Evolutionary conservation across 92 coral and sea anemone species (phyloP).

Genomic region (Epizoanthus illoricatus): DNA sequence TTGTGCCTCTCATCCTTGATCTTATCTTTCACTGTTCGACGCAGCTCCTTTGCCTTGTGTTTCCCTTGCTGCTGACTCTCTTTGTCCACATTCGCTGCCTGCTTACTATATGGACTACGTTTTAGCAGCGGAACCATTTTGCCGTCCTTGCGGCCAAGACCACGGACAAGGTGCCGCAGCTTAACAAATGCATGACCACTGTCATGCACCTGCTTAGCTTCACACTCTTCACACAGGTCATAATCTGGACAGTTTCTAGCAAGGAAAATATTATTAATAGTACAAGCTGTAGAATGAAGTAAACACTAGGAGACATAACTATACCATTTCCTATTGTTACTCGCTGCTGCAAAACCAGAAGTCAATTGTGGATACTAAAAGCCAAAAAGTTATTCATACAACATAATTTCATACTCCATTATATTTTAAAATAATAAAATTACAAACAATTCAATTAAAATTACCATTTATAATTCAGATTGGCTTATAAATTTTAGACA

Average conservation of each 20-base stretch:
- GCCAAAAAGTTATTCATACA: no score
- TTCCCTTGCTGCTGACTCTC: conserved; percentile 1
- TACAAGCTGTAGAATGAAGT: background rate
- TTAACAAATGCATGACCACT: conserved; percentile 78
- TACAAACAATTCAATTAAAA: no score
- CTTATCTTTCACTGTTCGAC: conserved; percentile 35
- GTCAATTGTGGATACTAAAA: no score
- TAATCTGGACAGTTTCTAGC: conserved; percentile 84
- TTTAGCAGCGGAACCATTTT: conserved; percentile 91
- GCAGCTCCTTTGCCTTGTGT: conserved; percentile 28
- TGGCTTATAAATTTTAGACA: no score
- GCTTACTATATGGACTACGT: conserved; percentile 58
- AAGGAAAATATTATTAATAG: background rate
- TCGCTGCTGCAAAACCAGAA: no score
- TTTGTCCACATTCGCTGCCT: conserved; percentile 24
- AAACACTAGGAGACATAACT: no score
- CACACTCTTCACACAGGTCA: conserved; percentile 92
- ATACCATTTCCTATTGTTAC: no score
- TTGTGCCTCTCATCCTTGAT: conserved; percentile 55
- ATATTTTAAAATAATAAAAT: no score
- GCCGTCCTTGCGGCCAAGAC: conserved; percentile 84
- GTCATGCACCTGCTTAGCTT: conserved; percentile 70
- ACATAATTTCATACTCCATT: no score
- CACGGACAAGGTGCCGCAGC: conserved; percentile 68
- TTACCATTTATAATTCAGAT: no score